phyloP scores from a whole-genome alignment of 2,888 invertebrate species.

The Acutogordius australiensis region DNA sequence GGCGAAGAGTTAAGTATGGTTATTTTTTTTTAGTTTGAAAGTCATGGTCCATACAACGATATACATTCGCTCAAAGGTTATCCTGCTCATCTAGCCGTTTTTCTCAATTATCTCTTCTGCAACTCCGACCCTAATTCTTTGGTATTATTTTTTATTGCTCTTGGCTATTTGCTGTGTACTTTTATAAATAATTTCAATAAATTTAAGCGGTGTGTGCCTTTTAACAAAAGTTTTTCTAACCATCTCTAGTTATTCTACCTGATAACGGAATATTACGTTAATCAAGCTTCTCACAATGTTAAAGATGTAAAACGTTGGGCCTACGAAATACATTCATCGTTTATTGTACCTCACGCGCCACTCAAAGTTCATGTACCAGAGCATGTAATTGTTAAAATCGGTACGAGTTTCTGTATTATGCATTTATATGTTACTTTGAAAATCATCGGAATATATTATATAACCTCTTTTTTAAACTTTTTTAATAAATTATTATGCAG shows the following conservation, averaged over 20 bases:
- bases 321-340: slow-evolving; percentile 87
- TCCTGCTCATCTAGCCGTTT: slow-evolving; percentile 65
- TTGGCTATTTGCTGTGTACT: too few relatives aligned
- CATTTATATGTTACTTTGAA: neutral
- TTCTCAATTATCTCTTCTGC: slow-evolving; percentile 59
- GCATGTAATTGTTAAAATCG: neutral
- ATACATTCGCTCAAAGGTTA: slow-evolving; percentile 49
- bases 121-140: slow-evolving; percentile 48
- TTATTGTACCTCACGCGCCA: slow-evolving; percentile 36
- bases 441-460: too few relatives aligned
- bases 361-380: neutral
- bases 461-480: too few relatives aligned
- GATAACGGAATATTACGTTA: slow-evolving; percentile 57
- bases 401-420: neutral
- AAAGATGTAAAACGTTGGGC: slow-evolving; percentile 91
- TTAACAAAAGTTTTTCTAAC: neutral
- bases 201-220: too few relatives aligned
- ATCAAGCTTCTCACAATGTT: slow-evolving; percentile 34
- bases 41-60: slow-evolving; percentile 60
- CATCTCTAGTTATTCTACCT: slow-evolving; percentile 43
- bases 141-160: slow-evolving; percentile 29
- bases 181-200: too few relatives aligned
- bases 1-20: too few relatives aligned
- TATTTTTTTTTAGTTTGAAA: slow-evolving; percentile 32
- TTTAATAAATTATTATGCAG: neutral